Evolutionary conservation across 2,113 vertebrate species (phyloP), one percentile per base, ranked within the genome.

Genomic region (Hypocryptadius cinnamomeus): DNA sequence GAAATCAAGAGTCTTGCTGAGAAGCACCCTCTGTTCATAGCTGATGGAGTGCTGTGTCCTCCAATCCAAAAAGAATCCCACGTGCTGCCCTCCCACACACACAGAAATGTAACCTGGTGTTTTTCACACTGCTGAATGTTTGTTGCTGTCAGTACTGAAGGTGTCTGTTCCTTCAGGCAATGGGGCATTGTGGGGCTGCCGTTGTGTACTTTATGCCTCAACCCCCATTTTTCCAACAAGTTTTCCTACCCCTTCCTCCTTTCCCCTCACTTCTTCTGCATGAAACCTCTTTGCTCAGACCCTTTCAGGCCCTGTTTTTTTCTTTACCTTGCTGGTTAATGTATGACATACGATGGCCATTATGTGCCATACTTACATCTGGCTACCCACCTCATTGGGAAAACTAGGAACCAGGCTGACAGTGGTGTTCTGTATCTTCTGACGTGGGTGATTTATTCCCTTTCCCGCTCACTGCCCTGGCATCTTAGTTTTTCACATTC

Each of bases 341-440:
- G 2, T 20, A 24, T 0, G 0, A 23, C 6, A 5, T 11, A 9
- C 24, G 15, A 30, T 39, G 28, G 22, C 33, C 27, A 10, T n/a
- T 81, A 4, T 22, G 40, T 48, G 27, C 70, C 23, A 3, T 25
- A 39, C 19, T 70, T 78, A 28, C 44, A 27, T 60, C 51, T 24
- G 21, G 12, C 44, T 74, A 15, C 37, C 23, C 54, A 37, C 65
- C n/a, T 82, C 39, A 7, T 5, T 56, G 19, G 4, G 4, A 83
- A 66, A 88, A 44, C 25, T 28, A 42, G 48, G 54, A 77, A 33
- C 48, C 54, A 57, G 31, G 37, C 63, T 71, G 28, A 20, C 0
- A 2, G 53, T 45, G 45, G 45, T 2, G 1, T 39, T 85, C 12
- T 1, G 17, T 50, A 3, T 65, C 42, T 57, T 77, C 90, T 88